A percentile compares a stretch with the other conserved stretches of the same genome.
These are phyloP conservation scores for Potamarius usumacintae DNA, from an alignment of 2,113 vertebrate species.

Conservation along the genomic window DNA sequence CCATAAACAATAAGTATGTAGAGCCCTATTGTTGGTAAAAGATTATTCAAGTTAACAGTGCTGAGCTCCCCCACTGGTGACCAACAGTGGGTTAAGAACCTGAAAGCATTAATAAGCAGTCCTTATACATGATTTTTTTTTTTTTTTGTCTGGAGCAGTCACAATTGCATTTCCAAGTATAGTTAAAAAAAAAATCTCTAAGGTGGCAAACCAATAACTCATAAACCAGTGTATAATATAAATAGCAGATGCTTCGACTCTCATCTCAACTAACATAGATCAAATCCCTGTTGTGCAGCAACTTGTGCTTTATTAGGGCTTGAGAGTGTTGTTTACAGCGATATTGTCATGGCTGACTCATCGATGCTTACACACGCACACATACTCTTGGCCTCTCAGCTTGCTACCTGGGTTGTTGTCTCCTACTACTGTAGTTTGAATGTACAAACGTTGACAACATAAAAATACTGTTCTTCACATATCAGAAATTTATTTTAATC, in stretches of 20 bases:
- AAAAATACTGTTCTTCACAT: neutral
- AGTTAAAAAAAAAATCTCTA: neutral
- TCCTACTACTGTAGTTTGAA: neutral
- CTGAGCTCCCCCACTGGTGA: neutral
- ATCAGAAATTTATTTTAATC: neutral
- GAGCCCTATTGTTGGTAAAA: neutral
- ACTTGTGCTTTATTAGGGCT: slow-evolving; percentile 4
- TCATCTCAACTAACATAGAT: neutral
- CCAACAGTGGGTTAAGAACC: neutral
- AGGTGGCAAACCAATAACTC: neutral
- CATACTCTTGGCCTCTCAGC: neutral
- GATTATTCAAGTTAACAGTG: neutral
- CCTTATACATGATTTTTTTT: no score
- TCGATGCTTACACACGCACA: neutral
- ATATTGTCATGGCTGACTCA: slow-evolving; percentile 7
- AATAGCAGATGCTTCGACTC: neutral
- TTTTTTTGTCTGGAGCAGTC: neutral
- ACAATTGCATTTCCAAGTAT: neutral
- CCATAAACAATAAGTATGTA: neutral
- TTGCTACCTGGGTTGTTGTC: neutral
- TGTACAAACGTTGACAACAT: neutral
- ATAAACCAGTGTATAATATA: neutral
- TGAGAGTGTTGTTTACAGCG: slow-evolving; percentile 1
- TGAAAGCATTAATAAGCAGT: neutral
- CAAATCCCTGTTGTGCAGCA: slow-evolving; percentile 8